Evolutionary conservation across 2,797 vertebrate genomes (phyloP).

Genomic region (Trachops cirrhosus): DNA sequence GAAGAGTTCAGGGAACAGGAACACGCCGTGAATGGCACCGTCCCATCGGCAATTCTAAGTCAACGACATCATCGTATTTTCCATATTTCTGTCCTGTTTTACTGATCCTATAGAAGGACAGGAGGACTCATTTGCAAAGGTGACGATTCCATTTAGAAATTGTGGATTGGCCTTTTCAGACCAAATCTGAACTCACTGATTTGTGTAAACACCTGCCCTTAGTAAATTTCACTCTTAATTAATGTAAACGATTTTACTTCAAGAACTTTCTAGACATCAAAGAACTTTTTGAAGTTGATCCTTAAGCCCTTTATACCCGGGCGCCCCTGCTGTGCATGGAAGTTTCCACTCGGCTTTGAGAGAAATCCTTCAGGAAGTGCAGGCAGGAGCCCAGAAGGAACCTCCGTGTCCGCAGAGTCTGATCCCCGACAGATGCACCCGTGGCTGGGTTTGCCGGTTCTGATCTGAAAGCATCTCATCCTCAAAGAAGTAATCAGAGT

Average conservation of each 20-base stretch:
- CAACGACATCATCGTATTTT: neutral
- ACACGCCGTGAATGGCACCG: no score
- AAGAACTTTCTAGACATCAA: conserved; percentile 46
- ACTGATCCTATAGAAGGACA: neutral
- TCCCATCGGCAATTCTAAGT: neutral
- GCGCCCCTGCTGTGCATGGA: neutral
- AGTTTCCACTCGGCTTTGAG: neutral
- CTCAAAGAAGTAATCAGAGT: conserved; percentile 46
- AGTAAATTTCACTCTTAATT: conserved; percentile 59
- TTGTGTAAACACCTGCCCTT: conserved; percentile 45
- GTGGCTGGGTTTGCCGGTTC: conserved; percentile 47
- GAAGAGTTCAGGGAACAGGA: neutral
- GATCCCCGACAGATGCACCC: conserved; percentile 53
- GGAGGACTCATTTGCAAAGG: neutral
- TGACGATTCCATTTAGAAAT: conserved; percentile 30
- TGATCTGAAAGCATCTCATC: conserved; percentile 55
- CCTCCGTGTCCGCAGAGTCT: neutral
- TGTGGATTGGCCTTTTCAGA: neutral
- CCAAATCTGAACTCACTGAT: conserved; percentile 42
- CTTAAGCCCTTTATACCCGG: conserved; percentile 15
- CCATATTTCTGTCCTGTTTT: neutral
- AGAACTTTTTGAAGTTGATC: conserved; percentile 12
- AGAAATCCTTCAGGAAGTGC: neutral
- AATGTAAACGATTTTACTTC: conserved; percentile 60
- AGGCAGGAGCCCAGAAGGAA: conserved; percentile 35